These are phyloP conservation scores for Apodemus agrarius DNA, from an alignment of 2,797 vertebrate genomes.

Conservation along the genomic window DNA sequence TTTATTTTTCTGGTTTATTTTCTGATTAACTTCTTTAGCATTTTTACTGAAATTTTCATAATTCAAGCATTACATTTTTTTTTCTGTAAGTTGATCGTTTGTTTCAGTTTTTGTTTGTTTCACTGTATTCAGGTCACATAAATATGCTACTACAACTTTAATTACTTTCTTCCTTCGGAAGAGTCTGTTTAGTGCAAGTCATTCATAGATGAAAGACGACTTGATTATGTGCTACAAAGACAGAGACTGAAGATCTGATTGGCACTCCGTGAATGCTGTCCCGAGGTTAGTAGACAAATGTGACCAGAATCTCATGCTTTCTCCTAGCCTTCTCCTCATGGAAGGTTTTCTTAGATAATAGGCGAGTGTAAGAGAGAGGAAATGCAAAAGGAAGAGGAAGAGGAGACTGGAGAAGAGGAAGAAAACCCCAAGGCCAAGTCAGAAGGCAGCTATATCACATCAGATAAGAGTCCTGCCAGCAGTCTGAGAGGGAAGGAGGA, in stretches of 20 bases:
- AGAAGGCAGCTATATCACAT: not conserved
- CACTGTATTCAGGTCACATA: not conserved
- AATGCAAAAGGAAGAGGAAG: not conserved
- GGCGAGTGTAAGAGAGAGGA: not conserved
- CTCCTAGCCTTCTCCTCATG: not conserved
- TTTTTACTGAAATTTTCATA: not conserved
- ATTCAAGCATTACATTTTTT: constrained; percentile 8
- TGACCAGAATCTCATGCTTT: not conserved
- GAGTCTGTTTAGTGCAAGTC: not conserved
- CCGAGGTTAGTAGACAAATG: not conserved
- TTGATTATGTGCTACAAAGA: not conserved
- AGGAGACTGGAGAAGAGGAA: not conserved
- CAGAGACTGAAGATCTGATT: not conserved
- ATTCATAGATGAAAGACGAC: not conserved
- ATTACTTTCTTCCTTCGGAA: not conserved
- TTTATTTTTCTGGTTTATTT: not conserved
- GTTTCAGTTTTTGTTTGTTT: not conserved
- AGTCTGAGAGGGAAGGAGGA: not conserved
- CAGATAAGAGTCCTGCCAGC: not conserved
- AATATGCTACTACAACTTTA: not conserved
- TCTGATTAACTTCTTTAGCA: not conserved
- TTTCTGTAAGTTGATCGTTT: not conserved
- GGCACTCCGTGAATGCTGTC: not conserved
- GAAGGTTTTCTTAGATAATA: not conserved
- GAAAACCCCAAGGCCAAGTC: not conserved